Conservation (phyloP, 2,888 invertebrate genomes). For the Trachelus troglodyta region DNA sequence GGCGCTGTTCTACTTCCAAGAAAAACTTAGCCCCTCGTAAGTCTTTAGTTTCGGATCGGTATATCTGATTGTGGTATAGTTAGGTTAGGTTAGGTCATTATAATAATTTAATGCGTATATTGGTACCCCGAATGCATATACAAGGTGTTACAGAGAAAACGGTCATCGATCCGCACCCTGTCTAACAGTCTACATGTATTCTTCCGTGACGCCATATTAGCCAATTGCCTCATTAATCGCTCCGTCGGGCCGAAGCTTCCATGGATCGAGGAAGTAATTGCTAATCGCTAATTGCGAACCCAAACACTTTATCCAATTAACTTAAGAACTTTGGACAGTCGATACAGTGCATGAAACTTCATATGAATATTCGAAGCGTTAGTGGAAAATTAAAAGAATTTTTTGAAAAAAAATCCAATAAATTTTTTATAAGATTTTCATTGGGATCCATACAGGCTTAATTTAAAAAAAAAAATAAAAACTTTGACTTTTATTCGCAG, state of each 20-base stretch:
- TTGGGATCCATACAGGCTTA: not conserved
- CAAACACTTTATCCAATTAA: constrained; percentile 63
- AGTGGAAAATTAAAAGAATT: not conserved
- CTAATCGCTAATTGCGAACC: constrained; percentile 64
- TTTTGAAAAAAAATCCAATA: not conserved
- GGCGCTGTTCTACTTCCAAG: not conserved
- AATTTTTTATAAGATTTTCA: not conserved
- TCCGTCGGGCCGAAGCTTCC: constrained; percentile 55
- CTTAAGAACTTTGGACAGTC: constrained; percentile 21
- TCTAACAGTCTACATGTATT: constrained; percentile 38
- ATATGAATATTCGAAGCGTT: not conserved
- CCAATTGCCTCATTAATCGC: constrained; percentile 66
- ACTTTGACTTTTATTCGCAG: not conserved
- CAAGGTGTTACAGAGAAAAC: not conserved
- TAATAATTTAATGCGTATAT: not conserved
- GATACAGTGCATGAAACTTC: constrained; percentile 25
- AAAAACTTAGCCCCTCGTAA: not conserved
- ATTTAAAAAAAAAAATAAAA: not conserved
- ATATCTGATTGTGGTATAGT: not conserved
- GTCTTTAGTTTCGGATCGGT: not conserved
- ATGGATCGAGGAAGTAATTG: constrained; percentile 55
- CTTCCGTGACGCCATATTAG: constrained; percentile 64
- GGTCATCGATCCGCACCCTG: not conserved
- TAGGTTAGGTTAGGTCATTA: not conserved
- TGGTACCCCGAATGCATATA: not conserved